Evolutionary conservation across 2,113 vertebrate genomes (phyloP).

Genomic region (Calypte anna): DNA sequence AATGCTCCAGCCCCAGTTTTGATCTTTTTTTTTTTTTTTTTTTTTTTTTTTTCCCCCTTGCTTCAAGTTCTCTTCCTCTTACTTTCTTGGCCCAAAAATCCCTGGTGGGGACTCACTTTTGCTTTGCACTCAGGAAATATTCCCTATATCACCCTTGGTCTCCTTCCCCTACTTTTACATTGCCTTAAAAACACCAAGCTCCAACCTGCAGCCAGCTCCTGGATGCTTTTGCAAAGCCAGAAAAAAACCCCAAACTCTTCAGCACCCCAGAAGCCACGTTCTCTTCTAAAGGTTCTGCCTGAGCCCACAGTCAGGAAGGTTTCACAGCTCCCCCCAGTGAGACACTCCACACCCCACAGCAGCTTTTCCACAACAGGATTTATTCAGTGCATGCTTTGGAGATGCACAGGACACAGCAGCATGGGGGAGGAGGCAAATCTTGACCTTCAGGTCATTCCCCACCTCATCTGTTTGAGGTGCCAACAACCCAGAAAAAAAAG

Average conservation of each 20-base stretch:
- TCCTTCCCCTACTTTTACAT: neutral
- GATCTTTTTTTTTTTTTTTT: neutral
- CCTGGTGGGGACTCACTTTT: neutral
- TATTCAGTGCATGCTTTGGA: slow-evolving; percentile 55
- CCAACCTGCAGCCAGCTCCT: neutral
- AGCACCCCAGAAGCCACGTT: neutral
- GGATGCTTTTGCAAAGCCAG: neutral
- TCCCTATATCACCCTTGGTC: neutral
- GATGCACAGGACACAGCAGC: slow-evolving; percentile 13
- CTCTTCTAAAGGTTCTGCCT: neutral
- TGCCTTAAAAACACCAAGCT: neutral
- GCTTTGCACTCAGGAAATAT: neutral
- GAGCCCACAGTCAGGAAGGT: neutral
- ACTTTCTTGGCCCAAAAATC: neutral
- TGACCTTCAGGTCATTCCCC: neutral
- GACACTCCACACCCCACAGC: neutral
- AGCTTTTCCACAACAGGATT: slow-evolving; percentile 29
- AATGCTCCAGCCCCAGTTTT: neutral
- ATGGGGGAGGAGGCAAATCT: neutral
- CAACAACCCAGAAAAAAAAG: neutral
- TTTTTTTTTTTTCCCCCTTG: neutral
- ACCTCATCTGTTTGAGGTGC: neutral
- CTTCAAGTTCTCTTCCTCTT: neutral
- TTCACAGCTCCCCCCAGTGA: neutral
- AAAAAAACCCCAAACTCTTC: neutral